A percentile compares a stretch with the other conserved stretches of the same genome.
Evolutionary conservation across 64 coral and sea anemone species (phyloP).

Genomic region (Actinia tenebrosa): DNA sequence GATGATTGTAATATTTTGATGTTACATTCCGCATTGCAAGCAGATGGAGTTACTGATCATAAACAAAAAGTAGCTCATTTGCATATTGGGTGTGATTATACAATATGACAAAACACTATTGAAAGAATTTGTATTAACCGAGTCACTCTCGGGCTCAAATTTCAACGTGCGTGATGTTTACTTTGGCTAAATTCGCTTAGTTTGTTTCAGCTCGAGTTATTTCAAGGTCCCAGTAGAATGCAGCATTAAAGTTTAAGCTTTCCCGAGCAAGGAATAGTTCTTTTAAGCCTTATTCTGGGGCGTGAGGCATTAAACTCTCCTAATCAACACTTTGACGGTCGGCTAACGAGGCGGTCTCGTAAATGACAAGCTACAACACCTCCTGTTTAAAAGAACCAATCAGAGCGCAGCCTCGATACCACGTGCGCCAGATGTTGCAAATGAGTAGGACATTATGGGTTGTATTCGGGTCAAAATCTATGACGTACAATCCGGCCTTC

Average conservation of each 20-base stretch:
- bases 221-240: slow-evolving; percentile 21
- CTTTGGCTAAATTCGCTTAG: not conserved
- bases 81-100: slow-evolving; percentile 96
- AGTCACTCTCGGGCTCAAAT: not conserved
- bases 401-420: slow-evolving; percentile 36
- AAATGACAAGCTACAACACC: slow-evolving; percentile 88
- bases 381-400: slow-evolving; percentile 75
- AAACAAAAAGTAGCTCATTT: slow-evolving; percentile 85
- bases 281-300: slow-evolving; percentile 32
- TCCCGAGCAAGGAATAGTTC: slow-evolving; percentile 13
- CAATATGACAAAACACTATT: slow-evolving; percentile 62
- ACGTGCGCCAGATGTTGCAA: slow-evolving; percentile 98
- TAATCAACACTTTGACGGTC: slow-evolving; percentile 69
- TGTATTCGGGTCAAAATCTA: slow-evolving; percentile 89
- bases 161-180: not conserved
- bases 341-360: slow-evolving; percentile 69
- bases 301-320: slow-evolving; percentile 65
- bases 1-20: slow-evolving; percentile 12
- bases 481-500: slow-evolving; percentile 88
- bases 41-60: slow-evolving; percentile 64
- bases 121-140: slow-evolving; percentile 67
- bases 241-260: not conserved
- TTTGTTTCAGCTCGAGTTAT: not conserved
- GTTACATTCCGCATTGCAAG: slow-evolving; percentile 25
- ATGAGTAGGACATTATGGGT: slow-evolving; percentile 88